phyloP scores from a whole-genome alignment of 2,113 vertebrate species.

The Phaethon lepturus region DNA sequence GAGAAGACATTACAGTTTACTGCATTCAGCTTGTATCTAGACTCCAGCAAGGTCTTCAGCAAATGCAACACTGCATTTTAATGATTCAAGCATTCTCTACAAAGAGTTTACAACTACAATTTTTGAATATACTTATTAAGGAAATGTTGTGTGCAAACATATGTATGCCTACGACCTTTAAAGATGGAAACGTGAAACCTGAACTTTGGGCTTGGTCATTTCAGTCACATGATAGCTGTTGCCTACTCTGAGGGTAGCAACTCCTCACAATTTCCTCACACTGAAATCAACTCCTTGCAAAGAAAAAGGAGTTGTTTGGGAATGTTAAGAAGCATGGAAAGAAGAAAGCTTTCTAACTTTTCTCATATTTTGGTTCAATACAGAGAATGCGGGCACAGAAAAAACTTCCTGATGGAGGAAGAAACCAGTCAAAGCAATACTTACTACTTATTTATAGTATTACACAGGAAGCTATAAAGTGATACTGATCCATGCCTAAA shows the following conservation, averaged over 20 bases:
- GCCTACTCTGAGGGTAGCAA: not conserved
- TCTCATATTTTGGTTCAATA: not conserved
- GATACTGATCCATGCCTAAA: not conserved
- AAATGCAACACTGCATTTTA: not conserved
- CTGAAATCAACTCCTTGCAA: not conserved
- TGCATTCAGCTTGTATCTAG: not conserved
- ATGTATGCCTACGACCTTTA: not conserved
- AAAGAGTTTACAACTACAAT: not conserved
- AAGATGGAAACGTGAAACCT: not conserved
- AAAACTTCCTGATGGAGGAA: not conserved
- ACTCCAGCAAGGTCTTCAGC: not conserved
- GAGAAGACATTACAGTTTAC: not conserved
- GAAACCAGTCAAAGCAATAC: not conserved
- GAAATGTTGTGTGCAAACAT: not conserved
- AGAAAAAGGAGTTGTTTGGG: not conserved
- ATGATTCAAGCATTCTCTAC: not conserved
- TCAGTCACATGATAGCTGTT: not conserved
- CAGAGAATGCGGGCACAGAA: not conserved
- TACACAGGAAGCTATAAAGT: not conserved
- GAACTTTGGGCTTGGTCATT: not conserved
- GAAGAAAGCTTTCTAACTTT: not conserved
- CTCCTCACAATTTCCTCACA: not conserved
- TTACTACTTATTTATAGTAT: not conserved
- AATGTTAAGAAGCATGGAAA: not conserved
- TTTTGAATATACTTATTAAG: not conserved